Conservation (phyloP, 1,140 invertebrate species). For the Mesaphorura yosii region DNA sequence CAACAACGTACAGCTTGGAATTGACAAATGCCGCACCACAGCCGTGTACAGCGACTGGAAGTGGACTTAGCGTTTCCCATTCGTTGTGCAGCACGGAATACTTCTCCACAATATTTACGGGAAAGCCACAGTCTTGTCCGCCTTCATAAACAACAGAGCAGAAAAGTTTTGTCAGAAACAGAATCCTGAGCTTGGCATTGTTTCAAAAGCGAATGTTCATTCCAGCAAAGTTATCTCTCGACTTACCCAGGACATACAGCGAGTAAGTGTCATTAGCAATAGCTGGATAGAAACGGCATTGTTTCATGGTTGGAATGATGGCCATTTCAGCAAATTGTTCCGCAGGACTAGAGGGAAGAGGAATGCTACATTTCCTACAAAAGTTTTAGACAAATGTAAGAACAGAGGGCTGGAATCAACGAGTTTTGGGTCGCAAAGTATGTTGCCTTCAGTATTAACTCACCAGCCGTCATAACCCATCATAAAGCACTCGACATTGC, state of each 20-base stretch:
- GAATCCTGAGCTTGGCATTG: neutral
- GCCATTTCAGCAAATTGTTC: conserved; percentile 23
- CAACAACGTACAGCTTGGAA: conserved; percentile 30
- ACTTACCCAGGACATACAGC: conserved; percentile 31
- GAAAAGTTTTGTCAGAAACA: neutral
- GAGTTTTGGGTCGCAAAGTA: no score
- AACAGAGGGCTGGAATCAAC: no score
- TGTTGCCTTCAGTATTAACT: no score
- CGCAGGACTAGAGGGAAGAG: conserved; percentile 11
- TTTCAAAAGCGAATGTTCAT: neutral
- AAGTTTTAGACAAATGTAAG: no score
- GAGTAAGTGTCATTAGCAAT: conserved; percentile 28
- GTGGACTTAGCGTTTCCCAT: conserved; percentile 30
- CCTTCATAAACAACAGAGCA: conserved; percentile 25
- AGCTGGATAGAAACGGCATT: conserved; percentile 32
- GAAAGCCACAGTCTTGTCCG: conserved; percentile 31
- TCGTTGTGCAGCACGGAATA: conserved; percentile 32
- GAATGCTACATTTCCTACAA: conserved; percentile 32
- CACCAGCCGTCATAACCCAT: conserved; percentile 33
- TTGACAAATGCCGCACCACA: conserved; percentile 33
- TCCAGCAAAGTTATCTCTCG: neutral
- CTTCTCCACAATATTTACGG: conserved; percentile 30
- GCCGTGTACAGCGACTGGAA: conserved; percentile 32
- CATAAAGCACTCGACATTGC: conserved; percentile 34
- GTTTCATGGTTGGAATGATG: conserved; percentile 33